Evolutionary conservation across 2,113 vertebrate species (phyloP), one percentile per base, ranked within the genome.

Genomic region (Hyaena hyaena): DNA sequence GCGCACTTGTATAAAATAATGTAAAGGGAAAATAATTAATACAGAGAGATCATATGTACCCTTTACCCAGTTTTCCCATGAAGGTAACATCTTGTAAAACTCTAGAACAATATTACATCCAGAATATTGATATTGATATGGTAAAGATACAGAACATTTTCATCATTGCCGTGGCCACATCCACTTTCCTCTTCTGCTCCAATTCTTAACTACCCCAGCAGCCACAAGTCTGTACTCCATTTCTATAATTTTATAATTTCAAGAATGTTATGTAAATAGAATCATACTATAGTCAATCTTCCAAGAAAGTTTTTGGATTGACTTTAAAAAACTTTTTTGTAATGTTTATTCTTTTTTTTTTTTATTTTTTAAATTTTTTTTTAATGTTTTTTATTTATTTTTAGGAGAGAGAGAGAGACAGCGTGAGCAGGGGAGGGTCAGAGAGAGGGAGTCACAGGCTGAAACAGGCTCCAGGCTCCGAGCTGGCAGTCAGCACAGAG

Each of bases 181-280:
- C n/a, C 50, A 92, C 15, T 86, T 33, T n/a, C 23, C 24, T 73
- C 43, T 31, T 55, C 65, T 15, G 1, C 55, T 15, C 16, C 11
- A 43, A 28, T 88, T 68, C 26, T 82, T 82, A 68, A 66, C 28
- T 33, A 68, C 31, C 28, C 55, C 10, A 61, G 53, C 31, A 88
- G 76, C 10, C 31, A 74, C 39, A 31, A 24, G n/a, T 88, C 58
- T 88, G 4, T 73, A 28, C 3, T 71, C 43, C 10, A 50, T 77
- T 79, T 86, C 26, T 87, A 11, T 66, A 65, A 86, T 31, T 93
- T 79, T 87, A 15, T 69, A 66, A 66, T 83, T 94, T 77, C 19
- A 90, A 96, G 81, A 83, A 86, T 81, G 31, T 83, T 88, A 53
- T 48, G 58, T 50, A 74, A 63, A 43, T 95, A 26, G 39, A 95